Evolutionary conservation across 92 coral and sea anemone genomes (phyloP).

Genomic region (Meandrina meandrites): DNA sequence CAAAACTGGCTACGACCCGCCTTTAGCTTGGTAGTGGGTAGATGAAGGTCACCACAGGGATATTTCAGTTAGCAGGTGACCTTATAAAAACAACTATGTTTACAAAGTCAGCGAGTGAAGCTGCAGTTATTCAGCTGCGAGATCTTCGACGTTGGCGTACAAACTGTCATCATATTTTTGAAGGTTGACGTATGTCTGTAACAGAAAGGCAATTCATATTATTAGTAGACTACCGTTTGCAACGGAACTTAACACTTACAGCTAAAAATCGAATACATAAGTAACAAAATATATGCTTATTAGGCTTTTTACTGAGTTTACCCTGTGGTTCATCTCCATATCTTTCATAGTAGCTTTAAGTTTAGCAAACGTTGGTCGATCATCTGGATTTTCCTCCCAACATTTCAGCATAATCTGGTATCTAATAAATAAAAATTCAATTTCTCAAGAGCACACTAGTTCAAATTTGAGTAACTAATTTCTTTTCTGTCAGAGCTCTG

Average conservation of each 20-base stretch:
- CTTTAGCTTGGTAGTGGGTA: too few species aligned
- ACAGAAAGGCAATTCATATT: neutral
- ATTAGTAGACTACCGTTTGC: neutral
- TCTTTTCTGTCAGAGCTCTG: too few species aligned
- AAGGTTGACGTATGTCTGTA: constrained; percentile 4
- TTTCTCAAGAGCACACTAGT: too few species aligned
- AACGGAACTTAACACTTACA: neutral
- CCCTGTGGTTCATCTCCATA: neutral
- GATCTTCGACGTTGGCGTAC: neutral
- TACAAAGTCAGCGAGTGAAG: neutral
- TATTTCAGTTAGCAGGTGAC: too few species aligned
- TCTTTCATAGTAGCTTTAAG: neutral
- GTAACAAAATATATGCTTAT: too few species aligned
- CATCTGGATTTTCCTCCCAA: neutral
- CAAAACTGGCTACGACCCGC: too few species aligned
- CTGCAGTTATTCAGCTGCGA: neutral
- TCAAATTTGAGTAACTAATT: too few species aligned
- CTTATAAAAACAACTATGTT: neutral
- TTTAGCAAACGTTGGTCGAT: neutral
- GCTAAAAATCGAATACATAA: too few species aligned
- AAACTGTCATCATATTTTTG: neutral
- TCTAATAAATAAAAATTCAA: neutral
- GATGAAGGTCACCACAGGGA: too few species aligned
- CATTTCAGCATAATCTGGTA: neutral
- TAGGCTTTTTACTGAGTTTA: too few species aligned